Conservation (phyloP, 2,888 invertebrate species). For the Villa cingulata region DNA sequence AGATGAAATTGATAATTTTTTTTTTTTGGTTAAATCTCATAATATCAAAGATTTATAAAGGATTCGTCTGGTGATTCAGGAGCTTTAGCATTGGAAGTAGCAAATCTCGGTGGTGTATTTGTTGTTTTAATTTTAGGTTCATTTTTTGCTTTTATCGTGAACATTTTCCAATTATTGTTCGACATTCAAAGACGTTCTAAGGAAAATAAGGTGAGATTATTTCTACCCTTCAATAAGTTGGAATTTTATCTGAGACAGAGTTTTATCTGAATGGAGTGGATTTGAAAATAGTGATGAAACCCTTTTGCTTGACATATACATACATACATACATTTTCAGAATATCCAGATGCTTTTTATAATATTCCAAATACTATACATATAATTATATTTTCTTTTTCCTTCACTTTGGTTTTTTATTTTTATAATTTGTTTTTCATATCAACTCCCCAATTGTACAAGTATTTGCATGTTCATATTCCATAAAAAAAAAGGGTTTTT, state of each 20-base stretch:
- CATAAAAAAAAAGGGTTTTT: too few species aligned
- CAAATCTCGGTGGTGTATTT: slow-evolving; percentile 53
- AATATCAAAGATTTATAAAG: slow-evolving; percentile 3
- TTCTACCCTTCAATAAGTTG: not conserved
- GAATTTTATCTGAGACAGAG: not conserved
- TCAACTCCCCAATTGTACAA: too few species aligned
- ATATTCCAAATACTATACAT: too few species aligned
- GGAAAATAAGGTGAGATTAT: slow-evolving; percentile 3
- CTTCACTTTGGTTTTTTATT: too few species aligned
- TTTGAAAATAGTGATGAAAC: not conserved
- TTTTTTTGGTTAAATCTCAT: not conserved
- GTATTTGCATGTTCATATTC: too few species aligned
- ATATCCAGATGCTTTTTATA: too few species aligned
- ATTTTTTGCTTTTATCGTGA: slow-evolving; percentile 1
- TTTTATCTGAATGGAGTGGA: too few species aligned
- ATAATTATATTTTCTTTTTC: too few species aligned
- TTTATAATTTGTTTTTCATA: too few species aligned
- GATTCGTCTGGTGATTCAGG: slow-evolving; percentile 23
- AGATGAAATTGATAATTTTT: not conserved
- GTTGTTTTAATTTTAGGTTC: slow-evolving; percentile 43
- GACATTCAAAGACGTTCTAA: not conserved
- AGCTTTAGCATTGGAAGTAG: slow-evolving; percentile 42
- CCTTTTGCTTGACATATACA: not conserved
- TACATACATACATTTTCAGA: too few species aligned
- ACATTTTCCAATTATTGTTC: slow-evolving; percentile 1